phyloP scores from a whole-genome alignment of 2,797 vertebrate genomes.

The Pseudochaenichthys georgianus region DNA sequence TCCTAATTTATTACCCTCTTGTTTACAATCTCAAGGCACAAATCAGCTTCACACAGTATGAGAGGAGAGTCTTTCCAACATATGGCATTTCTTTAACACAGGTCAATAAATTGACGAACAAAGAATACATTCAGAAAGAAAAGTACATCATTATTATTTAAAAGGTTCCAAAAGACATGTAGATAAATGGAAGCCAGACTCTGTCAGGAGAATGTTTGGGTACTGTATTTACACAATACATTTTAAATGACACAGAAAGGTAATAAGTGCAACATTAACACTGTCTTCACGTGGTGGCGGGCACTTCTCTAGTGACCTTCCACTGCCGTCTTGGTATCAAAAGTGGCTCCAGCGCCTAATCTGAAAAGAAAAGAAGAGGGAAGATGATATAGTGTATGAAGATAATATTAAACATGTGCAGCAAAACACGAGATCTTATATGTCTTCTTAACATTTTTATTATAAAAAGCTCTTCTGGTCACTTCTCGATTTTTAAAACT shows the following conservation, averaged over 20 bases:
- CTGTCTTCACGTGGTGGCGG: constrained; percentile 70
- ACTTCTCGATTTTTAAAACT: constrained; percentile 41
- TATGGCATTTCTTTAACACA: constrained; percentile 40
- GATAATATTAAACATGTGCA: constrained; percentile 16
- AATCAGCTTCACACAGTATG: constrained; percentile 61
- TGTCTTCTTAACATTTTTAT: constrained; percentile 36
- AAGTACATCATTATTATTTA: constrained; percentile 45
- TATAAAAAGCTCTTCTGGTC: constrained; percentile 56
- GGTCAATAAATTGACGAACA: constrained; percentile 48
- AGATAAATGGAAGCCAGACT: constrained; percentile 37
- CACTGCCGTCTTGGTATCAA: constrained; percentile 86
- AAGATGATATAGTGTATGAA: constrained; percentile 22
- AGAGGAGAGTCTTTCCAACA: constrained; percentile 44
- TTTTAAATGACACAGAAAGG: constrained; percentile 60
- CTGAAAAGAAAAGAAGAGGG: constrained; percentile 77
- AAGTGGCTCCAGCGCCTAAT: constrained; percentile 79
- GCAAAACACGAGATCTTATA: constrained; percentile 23
- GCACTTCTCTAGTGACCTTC: constrained; percentile 80
- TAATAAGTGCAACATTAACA: constrained; percentile 76
- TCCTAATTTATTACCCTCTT: constrained; percentile 2
- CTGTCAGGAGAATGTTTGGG: constrained; percentile 34
- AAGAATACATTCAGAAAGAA: constrained; percentile 71
- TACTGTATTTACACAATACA: constrained; percentile 42
- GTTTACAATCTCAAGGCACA: constrained; percentile 65
- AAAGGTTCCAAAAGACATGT: constrained; percentile 41